Base-by-base conservation (phyloP, 2,797 vertebrate species). In the Karalla daura region DNA sequence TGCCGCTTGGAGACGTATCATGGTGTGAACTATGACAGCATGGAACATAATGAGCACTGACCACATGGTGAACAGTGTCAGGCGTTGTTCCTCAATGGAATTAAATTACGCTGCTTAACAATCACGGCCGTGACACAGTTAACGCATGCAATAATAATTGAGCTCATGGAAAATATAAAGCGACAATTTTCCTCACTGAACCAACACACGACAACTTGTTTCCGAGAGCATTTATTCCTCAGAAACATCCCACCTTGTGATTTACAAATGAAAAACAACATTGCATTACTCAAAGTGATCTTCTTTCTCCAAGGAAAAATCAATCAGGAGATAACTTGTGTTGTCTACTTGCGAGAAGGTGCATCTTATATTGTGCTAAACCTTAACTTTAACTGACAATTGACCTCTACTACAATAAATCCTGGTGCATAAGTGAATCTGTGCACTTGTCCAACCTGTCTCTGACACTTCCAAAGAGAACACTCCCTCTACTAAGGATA, bases 151-250 rank as follows among this genome's bases (percentile, higher is more conserved):
- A 21, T 28, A 32, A 5, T 33, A 9, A 21, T 12, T 11, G 3
- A 58, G 44, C 20, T 58, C 14, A 27, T 39, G 44, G 33, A 24
- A 63, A 55, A 18, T 60, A 24, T 46, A 2, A 32, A 56, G 21
- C 14, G 9, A 45, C 18, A 6, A 0, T 32, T 54, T 47, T 36
- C 17, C 39, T 24, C 15, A 40, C 17, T 13, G 11, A 5, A 32
- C 11, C 7, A 5, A 33, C 2, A 1, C 35, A 50, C 3, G 14
- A 49, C 35, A 21, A 68, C 33, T 21, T 33, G 7, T 32, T 52
- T 40, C 61, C 33, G 35, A n/a, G 8, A 28, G 3, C 13, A 33
- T 20, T 5, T 2, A 24, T 28, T 20, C 12, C n/a, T 47, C 27
- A 47, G 18, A 32, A 40, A 6, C 28, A 39, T 37, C 24, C 10